Evolutionary conservation across 2,888 invertebrate genomes (phyloP).

Genomic region (Nasonovia ribisnigri): DNA sequence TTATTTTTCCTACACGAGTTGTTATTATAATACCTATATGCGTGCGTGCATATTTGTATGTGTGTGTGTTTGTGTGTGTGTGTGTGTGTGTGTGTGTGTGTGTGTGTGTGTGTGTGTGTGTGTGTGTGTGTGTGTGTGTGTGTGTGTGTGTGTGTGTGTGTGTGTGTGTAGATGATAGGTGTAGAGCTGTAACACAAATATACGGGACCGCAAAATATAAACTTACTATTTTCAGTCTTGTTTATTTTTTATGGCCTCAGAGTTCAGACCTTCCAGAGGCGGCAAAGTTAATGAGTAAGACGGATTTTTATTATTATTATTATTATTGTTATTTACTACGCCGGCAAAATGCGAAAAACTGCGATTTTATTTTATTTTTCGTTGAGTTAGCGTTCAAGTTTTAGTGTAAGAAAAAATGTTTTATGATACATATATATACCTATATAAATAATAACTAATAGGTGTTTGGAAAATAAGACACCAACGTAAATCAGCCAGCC

Average conservation of each 20-base stretch:
- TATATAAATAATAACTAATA: background rate
- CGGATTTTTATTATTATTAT: constrained; percentile 34
- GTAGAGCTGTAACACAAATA: constrained; percentile 33
- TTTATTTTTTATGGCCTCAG: constrained; percentile 51
- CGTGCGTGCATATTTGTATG: background rate
- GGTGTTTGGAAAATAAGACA: background rate
- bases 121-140: background rate
- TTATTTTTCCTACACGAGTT: background rate
- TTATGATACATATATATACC: background rate
- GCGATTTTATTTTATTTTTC: constrained; percentile 31
- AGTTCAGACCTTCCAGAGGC: background rate
- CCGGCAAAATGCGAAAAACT: constrained; percentile 30
- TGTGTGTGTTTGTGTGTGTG: background rate
- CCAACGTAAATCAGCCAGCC: background rate
- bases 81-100: background rate
- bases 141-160: background rate
- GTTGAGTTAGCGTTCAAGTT: background rate
- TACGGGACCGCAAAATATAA: constrained; percentile 37
- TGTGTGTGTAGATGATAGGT: background rate
- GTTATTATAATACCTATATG: constrained; percentile 26
- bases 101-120: background rate
- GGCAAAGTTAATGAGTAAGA: constrained; percentile 46
- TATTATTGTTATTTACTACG: constrained; percentile 45
- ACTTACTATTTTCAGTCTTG: constrained; percentile 41
- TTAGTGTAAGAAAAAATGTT: background rate